Evolutionary conservation across 2,113 vertebrate genomes (phyloP).

Genomic region (Atractosteus spatula): DNA sequence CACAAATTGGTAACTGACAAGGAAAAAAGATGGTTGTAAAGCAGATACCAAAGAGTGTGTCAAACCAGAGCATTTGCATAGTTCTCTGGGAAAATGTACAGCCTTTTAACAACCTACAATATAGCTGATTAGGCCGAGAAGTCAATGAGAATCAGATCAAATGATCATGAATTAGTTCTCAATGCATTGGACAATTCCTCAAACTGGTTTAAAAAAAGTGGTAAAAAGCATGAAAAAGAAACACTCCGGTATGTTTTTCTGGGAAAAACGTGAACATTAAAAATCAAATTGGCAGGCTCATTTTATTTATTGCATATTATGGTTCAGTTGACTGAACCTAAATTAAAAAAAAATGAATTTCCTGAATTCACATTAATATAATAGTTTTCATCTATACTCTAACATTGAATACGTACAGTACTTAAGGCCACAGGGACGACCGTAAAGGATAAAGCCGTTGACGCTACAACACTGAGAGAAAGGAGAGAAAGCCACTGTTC

Average conservation of each 20-base stretch:
- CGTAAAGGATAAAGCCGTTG: conserved; percentile 1
- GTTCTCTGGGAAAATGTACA: too few species aligned
- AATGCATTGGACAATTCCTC: too few species aligned
- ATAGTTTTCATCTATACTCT: neutral
- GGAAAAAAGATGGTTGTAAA: too few species aligned
- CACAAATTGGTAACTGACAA: too few species aligned
- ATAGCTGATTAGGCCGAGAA: too few species aligned
- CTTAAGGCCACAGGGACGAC: conserved; percentile 37
- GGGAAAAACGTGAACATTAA: too few species aligned
- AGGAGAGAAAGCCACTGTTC: too few species aligned
- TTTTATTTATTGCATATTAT: conserved; percentile 15
- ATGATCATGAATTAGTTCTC: too few species aligned
- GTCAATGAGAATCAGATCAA: too few species aligned
- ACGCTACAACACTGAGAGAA: neutral
- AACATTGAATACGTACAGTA: conserved; percentile 5
- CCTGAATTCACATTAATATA: neutral
- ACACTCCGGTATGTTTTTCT: neutral
- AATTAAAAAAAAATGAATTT: neutral
- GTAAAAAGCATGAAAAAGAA: neutral
- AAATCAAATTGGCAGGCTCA: neutral
- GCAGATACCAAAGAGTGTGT: too few species aligned
- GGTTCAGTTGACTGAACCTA: neutral
- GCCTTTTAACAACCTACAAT: too few species aligned
- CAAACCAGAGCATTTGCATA: too few species aligned
- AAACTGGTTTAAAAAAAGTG: neutral